These are phyloP conservation scores for Parazoanthus darwini DNA, from an alignment of 92 coral and sea anemone species.

Conservation along the genomic window DNA sequence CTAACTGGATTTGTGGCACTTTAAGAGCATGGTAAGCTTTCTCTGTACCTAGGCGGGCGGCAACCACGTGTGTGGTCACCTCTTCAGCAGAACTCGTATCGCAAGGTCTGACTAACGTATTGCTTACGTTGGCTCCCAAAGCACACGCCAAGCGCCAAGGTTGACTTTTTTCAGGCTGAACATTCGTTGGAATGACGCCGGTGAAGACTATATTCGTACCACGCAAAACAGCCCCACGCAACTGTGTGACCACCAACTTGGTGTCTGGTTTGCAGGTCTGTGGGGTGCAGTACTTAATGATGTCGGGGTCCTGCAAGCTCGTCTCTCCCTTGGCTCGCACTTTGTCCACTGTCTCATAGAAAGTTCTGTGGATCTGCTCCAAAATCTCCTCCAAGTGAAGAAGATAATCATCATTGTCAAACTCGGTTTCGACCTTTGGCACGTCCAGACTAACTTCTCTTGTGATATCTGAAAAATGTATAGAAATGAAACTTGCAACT, in stretches of 20 bases:
- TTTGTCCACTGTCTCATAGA: constrained; percentile 68
- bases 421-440: constrained; percentile 56
- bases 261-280: constrained; percentile 78
- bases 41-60: constrained; percentile 96
- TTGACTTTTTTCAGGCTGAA: constrained; percentile 81
- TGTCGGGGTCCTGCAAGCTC: constrained; percentile 46
- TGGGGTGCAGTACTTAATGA: constrained; percentile 68
- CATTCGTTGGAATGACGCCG: constrained; percentile 94
- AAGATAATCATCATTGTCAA: constrained; percentile 93
- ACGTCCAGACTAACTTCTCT: constrained; percentile 22
- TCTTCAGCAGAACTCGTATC: constrained; percentile 58
- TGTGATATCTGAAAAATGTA: constrained; percentile 1
- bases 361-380: constrained; percentile 75
- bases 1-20: constrained; percentile 81
- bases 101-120: constrained; percentile 64
- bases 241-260: constrained; percentile 69
- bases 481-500: background rate
- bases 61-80: constrained; percentile 95
- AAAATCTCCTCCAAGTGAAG: constrained; percentile 92
- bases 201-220: constrained; percentile 91
- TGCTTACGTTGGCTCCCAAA: constrained; percentile 85
- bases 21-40: constrained; percentile 87
- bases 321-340: constrained; percentile 39
- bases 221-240: constrained; percentile 69
- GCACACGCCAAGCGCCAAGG: constrained; percentile 83